These are phyloP conservation scores for Harpagoxenus sublaevis DNA, from an alignment of 2,888 invertebrate genomes.

Conservation along the genomic window DNA sequence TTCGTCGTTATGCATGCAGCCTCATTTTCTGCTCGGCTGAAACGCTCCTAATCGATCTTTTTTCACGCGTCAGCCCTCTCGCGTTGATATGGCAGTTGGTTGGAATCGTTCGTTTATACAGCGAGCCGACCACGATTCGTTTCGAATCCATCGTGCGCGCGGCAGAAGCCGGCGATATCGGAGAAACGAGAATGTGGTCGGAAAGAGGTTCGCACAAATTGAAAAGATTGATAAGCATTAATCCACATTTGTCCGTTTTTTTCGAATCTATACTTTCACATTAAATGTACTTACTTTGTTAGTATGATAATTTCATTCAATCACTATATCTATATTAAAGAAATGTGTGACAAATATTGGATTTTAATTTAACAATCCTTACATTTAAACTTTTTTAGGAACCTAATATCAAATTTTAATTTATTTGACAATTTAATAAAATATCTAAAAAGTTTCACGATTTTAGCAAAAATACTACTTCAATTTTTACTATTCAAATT, in stretches of 20 bases:
- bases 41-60: slow-evolving; percentile 45
- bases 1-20: slow-evolving; percentile 44
- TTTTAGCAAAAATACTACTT: background rate
- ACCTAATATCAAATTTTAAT: background rate
- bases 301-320: background rate
- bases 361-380: background rate
- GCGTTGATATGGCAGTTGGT: slow-evolving; percentile 40
- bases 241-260: slow-evolving; percentile 17
- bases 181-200: slow-evolving; percentile 18
- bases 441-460: background rate
- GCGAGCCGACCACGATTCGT: slow-evolving; percentile 41
- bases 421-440: background rate
- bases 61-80: slow-evolving; percentile 27
- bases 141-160: slow-evolving; percentile 40
- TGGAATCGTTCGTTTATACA: slow-evolving; percentile 46
- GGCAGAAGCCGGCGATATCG: slow-evolving; percentile 25
- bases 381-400: background rate
- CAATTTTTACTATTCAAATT: slow-evolving; percentile 10
- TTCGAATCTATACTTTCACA: background rate
- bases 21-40: slow-evolving; percentile 46
- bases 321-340: background rate
- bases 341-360: background rate
- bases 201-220: slow-evolving; percentile 27
- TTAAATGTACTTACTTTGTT: background rate
- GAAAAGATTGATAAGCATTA: slow-evolving; percentile 43